Evolutionary conservation across 2,113 vertebrate genomes (phyloP), one percentile per base, ranked within the genome.

Genomic region (Leiothrix lutea): DNA sequence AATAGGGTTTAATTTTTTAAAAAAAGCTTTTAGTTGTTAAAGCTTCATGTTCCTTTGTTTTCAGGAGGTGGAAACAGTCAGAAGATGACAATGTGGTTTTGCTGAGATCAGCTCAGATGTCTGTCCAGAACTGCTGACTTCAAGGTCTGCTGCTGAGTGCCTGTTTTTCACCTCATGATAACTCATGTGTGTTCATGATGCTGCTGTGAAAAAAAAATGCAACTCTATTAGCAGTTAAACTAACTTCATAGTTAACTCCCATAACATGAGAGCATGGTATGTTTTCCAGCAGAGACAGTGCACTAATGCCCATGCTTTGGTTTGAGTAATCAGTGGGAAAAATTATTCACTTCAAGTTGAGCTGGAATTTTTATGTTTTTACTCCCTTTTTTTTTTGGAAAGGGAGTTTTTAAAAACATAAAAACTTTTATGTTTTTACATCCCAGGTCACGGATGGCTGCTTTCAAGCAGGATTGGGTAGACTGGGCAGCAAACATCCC

Each of bases 61-160:
- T 78, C 67, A 79, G 45, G 67, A 69, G 58, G 23, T 80, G 16
- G 42, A 88, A 82, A 44, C 38, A 77, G 66, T 61, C 58, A 70
- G 86, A 88, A 90, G 75, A 71, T 0, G 4, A 80, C 86, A 56
- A 13, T 77, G 75, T 73, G 44, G 86, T 86, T 90, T 88, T 86
- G 75, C 88, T 94, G 88, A 96, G 80, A 45, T 93, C 86, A 94
- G 82, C 82, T 84, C 13, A 5, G 64, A 29, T 38, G 50, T 78
- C 67, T 83, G 56, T 74, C 47, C 83, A 86, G 86, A 93, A 86
- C 56, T 94, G 95, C 94, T 97, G 95, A 93, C 80, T 90, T 83
- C 21, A 47, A 75, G 50, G 23, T 70, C 35, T 36, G 14, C 40
- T 90, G 74, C 42, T 67, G 71, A 86, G 60, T 90, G 80, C 69